Percentiles rank a stretch among this genome's conserved stretches.
These are phyloP conservation scores for Pachyrhynchus sulphureomaculatus DNA, from an alignment of 1,140 invertebrate genomes.

Conservation along the genomic window DNA sequence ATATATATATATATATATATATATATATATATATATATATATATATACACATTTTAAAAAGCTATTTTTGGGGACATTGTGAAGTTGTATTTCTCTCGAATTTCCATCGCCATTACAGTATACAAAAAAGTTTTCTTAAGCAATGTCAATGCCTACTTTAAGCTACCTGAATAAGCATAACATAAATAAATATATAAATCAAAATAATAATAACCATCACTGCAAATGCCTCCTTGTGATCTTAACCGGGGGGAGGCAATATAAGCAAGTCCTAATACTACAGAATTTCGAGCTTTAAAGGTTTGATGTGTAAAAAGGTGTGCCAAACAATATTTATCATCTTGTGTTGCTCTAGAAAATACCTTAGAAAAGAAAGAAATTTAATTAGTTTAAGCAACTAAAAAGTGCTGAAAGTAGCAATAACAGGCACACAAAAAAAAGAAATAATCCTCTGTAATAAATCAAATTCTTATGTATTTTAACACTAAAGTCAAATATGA, in stretches of 20 bases:
- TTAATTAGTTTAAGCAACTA: neutral
- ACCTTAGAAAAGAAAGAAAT: conserved; percentile 47
- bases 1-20: no score
- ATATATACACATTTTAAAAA: no score
- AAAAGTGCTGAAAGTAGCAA: neutral
- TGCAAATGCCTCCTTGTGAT: conserved; percentile 57
- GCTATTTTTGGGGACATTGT: no score
- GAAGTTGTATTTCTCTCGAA: no score
- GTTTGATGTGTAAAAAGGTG: conserved; percentile 60
- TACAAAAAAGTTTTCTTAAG: neutral
- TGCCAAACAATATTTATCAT: conserved; percentile 53
- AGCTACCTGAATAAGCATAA: conserved; percentile 3
- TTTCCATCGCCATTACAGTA: neutral
- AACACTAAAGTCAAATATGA: no score
- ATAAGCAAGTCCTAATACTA: conserved; percentile 57
- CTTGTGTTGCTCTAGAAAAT: conserved; percentile 51
- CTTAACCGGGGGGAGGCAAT: conserved; percentile 53
- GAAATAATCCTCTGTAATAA: no score
- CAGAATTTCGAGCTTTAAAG: conserved; percentile 50
- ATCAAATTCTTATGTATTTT: no score
- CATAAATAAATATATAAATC: conserved; percentile 28
- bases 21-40: no score
- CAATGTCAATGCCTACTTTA: neutral
- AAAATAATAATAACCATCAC: conserved; percentile 49
- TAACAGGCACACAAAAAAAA: neutral